A percentile compares a stretch with the other conserved stretches of the same genome.
Conservation (phyloP, 2,888 invertebrate species). For the Sminthurinus aureus region DNA sequence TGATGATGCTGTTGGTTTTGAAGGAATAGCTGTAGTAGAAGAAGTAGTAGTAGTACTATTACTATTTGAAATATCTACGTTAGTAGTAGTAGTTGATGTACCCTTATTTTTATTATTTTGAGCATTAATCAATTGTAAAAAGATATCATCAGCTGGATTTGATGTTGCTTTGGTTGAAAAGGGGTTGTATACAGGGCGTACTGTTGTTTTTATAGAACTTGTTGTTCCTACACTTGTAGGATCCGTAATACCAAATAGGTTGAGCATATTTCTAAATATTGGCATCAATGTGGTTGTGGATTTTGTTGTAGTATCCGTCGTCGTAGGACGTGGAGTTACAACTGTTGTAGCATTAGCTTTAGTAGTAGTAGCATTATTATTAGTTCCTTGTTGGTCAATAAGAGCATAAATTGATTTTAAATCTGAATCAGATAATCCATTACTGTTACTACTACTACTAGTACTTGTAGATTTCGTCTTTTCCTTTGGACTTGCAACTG, state of each 20-base stretch:
- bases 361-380: not conserved
- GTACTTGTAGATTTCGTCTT: not conserved
- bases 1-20: not conserved
- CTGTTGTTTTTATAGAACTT: not conserved
- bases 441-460: not conserved
- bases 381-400: constrained; percentile 41
- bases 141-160: constrained; percentile 9
- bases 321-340: constrained; percentile 35
- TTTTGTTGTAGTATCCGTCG: constrained; percentile 21
- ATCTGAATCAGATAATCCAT: constrained; percentile 49
- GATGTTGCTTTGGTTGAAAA: constrained; percentile 10
- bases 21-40: not conserved
- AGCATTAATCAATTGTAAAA: constrained; percentile 29
- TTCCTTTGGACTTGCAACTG: not conserved
- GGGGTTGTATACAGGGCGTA: constrained; percentile 28
- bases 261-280: constrained; percentile 37
- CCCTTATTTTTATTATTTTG: not conserved
- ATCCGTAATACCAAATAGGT: constrained; percentile 38
- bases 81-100: not conserved
- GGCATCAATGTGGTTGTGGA: constrained; percentile 43
- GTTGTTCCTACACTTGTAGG: constrained; percentile 10
- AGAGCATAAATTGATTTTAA: constrained; percentile 51
- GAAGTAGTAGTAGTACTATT: not conserved
- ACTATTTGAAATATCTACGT: not conserved
- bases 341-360: constrained; percentile 27